Conservation (phyloP, 2,888 invertebrate species). For the Hyposoter didymator region DNA sequence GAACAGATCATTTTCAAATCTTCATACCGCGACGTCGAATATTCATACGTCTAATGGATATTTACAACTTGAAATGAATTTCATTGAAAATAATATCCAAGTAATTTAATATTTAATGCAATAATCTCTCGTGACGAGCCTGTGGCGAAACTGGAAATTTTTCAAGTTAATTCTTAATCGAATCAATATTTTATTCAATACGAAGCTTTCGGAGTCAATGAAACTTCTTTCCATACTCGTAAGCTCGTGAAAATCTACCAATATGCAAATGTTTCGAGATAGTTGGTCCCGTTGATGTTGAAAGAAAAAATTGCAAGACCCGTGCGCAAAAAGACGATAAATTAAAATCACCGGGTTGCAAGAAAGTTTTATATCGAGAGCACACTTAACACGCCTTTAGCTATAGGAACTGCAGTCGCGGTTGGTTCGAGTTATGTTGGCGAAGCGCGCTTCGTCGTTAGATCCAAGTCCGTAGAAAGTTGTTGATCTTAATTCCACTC, state of each 20-base stretch:
- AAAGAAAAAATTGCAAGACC: background rate
- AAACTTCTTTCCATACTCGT: background rate
- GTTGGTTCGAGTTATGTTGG: conserved; percentile 51
- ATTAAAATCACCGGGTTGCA: conserved; percentile 32
- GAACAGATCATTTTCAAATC: background rate
- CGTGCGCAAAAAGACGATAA: conserved; percentile 20
- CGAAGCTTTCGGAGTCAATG: background rate
- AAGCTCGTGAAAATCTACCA: background rate
- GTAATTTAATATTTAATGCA: background rate
- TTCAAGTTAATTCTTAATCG: background rate
- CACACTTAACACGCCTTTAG: conserved; percentile 20
- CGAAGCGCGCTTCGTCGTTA: conserved; percentile 42
- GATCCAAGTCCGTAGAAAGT: conserved; percentile 63
- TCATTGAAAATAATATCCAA: background rate
- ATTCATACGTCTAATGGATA: background rate
- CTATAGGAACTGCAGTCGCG: conserved; percentile 16
- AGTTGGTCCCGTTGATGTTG: conserved; percentile 10
- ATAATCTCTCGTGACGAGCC: background rate
- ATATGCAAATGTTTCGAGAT: conserved; percentile 41
- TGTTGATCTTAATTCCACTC: conserved; percentile 47
- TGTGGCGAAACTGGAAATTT: background rate
- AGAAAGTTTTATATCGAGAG: conserved; percentile 37
- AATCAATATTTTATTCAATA: background rate
- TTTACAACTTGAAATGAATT: background rate
- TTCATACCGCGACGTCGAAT: background rate